Conservation (phyloP, 2,797 vertebrate species). For the Falco cherrug region DNA sequence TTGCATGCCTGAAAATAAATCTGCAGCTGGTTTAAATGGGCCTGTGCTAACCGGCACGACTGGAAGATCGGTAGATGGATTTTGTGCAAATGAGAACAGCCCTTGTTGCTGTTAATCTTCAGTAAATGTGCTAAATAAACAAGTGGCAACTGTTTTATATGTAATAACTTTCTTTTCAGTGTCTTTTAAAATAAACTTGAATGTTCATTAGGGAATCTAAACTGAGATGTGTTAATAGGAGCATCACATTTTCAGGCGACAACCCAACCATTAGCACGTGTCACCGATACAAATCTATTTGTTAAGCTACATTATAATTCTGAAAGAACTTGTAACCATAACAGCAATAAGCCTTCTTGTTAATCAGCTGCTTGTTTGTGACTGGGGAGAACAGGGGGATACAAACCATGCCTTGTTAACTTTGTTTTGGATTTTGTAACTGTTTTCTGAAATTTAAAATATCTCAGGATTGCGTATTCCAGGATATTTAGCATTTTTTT, state of each 20-base stretch:
- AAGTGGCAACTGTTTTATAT: constrained; percentile 33
- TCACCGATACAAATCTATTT: neutral
- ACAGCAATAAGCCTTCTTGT: neutral
- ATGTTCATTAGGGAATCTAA: constrained; percentile 1
- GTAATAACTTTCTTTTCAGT: constrained; percentile 4
- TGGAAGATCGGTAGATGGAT: neutral
- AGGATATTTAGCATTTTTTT: neutral
- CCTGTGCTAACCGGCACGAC: neutral
- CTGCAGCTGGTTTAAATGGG: neutral
- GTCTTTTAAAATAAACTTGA: constrained; percentile 46
- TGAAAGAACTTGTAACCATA: neutral
- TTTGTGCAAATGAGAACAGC: neutral
- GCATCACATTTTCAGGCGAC: neutral
- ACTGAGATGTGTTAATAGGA: constrained; percentile 17
- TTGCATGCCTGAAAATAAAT: neutral
- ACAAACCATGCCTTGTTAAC: neutral
- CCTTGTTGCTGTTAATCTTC: neutral
- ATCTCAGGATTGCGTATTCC: neutral
- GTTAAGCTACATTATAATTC: constrained; percentile 5
- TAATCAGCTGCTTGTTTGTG: neutral
- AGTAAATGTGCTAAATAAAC: constrained; percentile 21
- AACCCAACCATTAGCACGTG: neutral
- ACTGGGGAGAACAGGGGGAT: neutral
- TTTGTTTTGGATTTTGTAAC: neutral
- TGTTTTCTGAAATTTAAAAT: neutral